Evolutionary conservation across 1,140 invertebrate genomes (phyloP).

Genomic region (Rhizoglyphus robini): DNA sequence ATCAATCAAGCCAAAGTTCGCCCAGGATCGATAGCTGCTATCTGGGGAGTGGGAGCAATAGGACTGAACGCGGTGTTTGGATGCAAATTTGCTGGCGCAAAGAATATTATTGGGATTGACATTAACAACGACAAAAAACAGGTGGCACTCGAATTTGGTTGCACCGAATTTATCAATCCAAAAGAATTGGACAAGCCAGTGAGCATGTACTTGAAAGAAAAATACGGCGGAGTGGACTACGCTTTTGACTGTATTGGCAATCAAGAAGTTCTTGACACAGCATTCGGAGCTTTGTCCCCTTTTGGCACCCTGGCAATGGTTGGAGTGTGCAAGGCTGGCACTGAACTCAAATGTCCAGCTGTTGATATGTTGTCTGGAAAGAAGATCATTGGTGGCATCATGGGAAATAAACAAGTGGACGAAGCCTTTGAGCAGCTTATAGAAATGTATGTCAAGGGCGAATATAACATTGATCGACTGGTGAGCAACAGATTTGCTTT

Average conservation of each 20-base stretch:
- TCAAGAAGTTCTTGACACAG: neutral
- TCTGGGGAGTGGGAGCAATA: too few species aligned
- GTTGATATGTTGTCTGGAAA: neutral
- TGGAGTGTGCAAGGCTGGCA: neutral
- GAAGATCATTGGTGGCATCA: neutral
- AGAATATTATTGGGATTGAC: constrained; percentile 37
- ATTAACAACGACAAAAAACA: constrained; percentile 39
- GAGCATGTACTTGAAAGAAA: constrained; percentile 37
- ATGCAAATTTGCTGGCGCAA: constrained; percentile 39
- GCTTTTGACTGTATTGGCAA: too few species aligned
- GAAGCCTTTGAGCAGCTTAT: neutral
- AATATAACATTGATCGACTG: neutral
- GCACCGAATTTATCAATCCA: too few species aligned
- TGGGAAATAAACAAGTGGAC: neutral
- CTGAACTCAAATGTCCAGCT: neutral
- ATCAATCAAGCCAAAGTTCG: too few species aligned
- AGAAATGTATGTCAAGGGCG: neutral
- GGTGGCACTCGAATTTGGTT: constrained; percentile 40
- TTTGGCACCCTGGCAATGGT: neutral
- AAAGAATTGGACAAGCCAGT: constrained; percentile 26
- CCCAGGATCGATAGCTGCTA: too few species aligned
- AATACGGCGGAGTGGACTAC: constrained; percentile 43
- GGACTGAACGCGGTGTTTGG: constrained; percentile 43
- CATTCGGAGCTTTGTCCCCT: neutral
- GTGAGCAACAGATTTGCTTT: constrained; percentile 29